Percentiles rank a stretch among this genome's conserved stretches.
phyloP scores from a whole-genome alignment of 2,797 vertebrate genomes.

The Graptemys geographica region DNA sequence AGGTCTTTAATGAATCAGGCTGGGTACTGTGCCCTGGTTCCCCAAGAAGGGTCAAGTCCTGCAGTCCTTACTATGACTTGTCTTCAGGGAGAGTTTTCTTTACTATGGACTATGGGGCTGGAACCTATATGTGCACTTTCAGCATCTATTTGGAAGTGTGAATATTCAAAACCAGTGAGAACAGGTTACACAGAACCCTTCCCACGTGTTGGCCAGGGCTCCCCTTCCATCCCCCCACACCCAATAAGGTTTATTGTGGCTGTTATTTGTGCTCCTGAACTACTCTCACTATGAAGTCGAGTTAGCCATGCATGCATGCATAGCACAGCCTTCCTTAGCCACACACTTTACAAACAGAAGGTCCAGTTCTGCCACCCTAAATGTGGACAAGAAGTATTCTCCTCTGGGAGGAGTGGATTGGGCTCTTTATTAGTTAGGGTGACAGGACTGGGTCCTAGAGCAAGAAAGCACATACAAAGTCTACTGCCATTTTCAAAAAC shows the following conservation, averaged over 20 bases:
- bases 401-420: background rate
- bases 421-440: background rate
- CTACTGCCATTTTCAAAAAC: background rate
- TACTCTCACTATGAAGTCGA: background rate
- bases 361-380: constrained; percentile 12
- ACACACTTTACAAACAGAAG: background rate
- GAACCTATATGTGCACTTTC: constrained; percentile 32
- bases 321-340: constrained; percentile 7
- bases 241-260: background rate
- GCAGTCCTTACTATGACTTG: background rate
- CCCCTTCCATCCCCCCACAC: background rate
- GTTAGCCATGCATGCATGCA: background rate
- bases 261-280: constrained; percentile 21
- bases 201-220: background rate
- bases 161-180: background rate
- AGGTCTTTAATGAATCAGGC: too few relatives aligned
- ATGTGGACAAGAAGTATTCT: background rate
- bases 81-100: background rate
- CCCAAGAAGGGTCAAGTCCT: background rate
- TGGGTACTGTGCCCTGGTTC: too few relatives aligned
- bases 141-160: background rate
- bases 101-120: accelerated
- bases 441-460: background rate
- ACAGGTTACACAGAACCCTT: background rate
- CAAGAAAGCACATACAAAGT: background rate